A percentile compares a stretch with the other conserved stretches of the same genome.
Evolutionary conservation across 2,888 invertebrate species (phyloP).

Genomic region (Candidula unifasciata): DNA sequence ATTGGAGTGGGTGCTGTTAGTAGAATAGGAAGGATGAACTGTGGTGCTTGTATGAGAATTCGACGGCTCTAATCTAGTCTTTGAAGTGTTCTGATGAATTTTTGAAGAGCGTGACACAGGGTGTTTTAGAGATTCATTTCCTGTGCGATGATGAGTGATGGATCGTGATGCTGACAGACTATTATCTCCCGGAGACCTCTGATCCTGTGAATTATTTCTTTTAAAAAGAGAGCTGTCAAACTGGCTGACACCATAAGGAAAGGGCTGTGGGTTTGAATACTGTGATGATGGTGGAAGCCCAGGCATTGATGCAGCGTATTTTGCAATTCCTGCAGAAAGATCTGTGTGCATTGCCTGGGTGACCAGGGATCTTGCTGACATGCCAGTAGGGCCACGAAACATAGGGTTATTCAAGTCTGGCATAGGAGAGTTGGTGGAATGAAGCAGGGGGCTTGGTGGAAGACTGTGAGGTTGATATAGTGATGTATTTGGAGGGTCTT

Average conservation of each 20-base stretch:
- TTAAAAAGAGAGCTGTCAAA: constrained; percentile 49
- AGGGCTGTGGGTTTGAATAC: constrained; percentile 26
- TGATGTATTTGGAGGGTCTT: constrained; percentile 13
- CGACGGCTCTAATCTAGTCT: neutral
- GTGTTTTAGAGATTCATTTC: constrained; percentile 38
- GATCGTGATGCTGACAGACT: neutral
- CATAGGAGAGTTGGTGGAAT: constrained; percentile 15
- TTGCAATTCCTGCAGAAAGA: constrained; percentile 36
- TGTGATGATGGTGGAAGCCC: constrained; percentile 26
- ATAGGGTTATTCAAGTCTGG: constrained; percentile 44
- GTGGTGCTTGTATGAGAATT: neutral
- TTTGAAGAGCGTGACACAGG: neutral
- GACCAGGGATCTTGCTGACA: constrained; percentile 5
- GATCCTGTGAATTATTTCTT: constrained; percentile 18
- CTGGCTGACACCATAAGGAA: constrained; percentile 42
- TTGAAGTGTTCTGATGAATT: neutral
- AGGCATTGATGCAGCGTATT: constrained; percentile 42
- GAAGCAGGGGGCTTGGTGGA: constrained; percentile 34
- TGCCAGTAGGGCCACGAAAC: constrained; percentile 21
- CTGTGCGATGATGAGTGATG: neutral
- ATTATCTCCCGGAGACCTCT: neutral
- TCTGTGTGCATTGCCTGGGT: constrained; percentile 43
- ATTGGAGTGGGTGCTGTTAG: constrained; percentile 2
- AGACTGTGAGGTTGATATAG: constrained; percentile 41
- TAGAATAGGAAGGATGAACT: constrained; percentile 10